These are phyloP conservation scores for Gnathonemus echidnorhynchus DNA, from an alignment of 2,113 vertebrate genomes.

Conservation along the genomic window DNA sequence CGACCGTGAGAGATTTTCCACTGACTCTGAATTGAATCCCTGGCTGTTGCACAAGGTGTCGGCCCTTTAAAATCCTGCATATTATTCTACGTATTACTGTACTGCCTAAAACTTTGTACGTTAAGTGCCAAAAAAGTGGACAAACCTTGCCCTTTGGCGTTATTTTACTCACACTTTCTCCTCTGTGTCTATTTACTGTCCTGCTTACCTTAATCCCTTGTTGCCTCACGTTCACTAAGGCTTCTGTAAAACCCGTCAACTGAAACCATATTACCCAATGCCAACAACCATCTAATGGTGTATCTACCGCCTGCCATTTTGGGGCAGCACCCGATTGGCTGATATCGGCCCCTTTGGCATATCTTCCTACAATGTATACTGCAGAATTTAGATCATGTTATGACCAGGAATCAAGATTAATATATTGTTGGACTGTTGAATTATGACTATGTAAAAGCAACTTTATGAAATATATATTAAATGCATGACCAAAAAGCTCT, in stretches of 20 bases:
- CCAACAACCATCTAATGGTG: neutral
- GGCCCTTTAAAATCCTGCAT: neutral
- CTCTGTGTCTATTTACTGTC: neutral
- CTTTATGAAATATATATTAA: neutral
- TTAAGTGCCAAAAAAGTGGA: neutral
- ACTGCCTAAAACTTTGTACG: neutral
- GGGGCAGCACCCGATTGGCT: neutral
- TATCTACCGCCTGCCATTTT: neutral
- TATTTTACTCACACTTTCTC: neutral
- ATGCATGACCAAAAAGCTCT: neutral
- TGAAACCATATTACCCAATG: neutral
- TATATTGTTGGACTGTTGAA: neutral
- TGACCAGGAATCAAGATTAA: neutral
- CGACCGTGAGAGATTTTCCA: slow-evolving; percentile 26
- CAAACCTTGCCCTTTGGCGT: neutral
- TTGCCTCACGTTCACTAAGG: neutral
- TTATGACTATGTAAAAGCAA: neutral
- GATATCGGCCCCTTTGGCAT: neutral
- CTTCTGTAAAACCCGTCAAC: neutral
- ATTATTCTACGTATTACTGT: neutral
- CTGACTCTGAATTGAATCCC: slow-evolving; percentile 25
- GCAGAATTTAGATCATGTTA: neutral
- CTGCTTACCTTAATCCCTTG: neutral
- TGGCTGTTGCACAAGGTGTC: neutral
- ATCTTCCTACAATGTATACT: neutral